Base-by-base conservation (phyloP, 1,140 invertebrate species). In the Drosophila parvula region DNA sequence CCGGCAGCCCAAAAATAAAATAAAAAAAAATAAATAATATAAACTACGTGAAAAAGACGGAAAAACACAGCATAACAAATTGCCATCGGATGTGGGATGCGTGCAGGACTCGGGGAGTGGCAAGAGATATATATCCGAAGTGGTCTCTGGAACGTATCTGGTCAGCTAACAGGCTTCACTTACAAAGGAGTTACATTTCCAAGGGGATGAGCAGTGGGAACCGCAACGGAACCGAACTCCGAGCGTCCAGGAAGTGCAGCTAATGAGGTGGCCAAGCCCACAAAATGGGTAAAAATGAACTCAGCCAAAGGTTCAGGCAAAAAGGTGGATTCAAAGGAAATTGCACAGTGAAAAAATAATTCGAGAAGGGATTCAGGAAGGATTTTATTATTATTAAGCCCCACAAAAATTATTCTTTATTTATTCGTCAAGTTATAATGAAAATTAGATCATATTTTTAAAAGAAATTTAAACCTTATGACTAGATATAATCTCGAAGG, bases 11-110 rank as follows among this genome's bases (percentile, higher is more conserved):
- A 28, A 30, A 36, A 61, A 55, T 61, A 53, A 22, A 22, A 22
- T n/a, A 50, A 16, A 32, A 56, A 68, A 60, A 60, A 16, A 38
- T 22, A 12, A 11, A 11, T 32, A 22, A 32, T 22, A 51, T 5
- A 44, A 57, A 45, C 14, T 40, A 58, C 18, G 41, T 8, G 32
- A 58, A 56, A 22, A 41, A 27, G 43, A 60, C 40, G 27, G 30
- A 56, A 12, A 53, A 41, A 62, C 6, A 59, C 58, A 47, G 61
- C 65, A 51, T 36, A 67, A 76, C 68, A 51, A 74, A 82, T 68
- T 67, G 76, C 55, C 30, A 81, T 57, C 69, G 80, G 69, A 81
- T 81, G 79, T 81, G 77, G 67, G 36, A 59, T 73, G 74, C 74
- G 74, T 76, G 74, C 62, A 77, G 74, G 74, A 77, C 62, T 59